Evolutionary conservation across 2,113 vertebrate species (phyloP).

Genomic region (Mohoua ochrocephala): DNA sequence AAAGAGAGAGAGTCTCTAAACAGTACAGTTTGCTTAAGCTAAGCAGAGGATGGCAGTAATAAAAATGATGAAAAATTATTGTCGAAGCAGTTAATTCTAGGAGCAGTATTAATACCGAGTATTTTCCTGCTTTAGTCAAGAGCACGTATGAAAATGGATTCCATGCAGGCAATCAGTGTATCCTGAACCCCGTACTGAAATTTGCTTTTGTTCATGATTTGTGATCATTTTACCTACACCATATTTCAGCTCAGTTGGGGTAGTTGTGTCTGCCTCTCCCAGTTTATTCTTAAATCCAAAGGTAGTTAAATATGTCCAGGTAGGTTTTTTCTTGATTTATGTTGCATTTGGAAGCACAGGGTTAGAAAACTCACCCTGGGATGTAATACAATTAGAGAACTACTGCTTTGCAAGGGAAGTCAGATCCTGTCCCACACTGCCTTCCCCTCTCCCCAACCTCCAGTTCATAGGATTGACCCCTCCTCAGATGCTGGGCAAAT

Average conservation of each 20-base stretch:
- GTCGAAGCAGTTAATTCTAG: not conserved
- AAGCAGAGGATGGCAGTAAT: accelerated
- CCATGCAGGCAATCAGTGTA: not conserved
- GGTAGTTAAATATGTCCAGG: not conserved
- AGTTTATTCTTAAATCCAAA: not conserved
- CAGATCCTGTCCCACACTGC: not conserved
- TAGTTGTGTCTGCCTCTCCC: not conserved
- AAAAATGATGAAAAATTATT: not conserved
- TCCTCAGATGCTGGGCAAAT: not conserved
- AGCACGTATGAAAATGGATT: not conserved
- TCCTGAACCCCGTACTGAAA: not conserved
- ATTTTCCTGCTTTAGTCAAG: not conserved
- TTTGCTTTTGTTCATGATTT: not conserved
- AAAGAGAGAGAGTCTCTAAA: not conserved
- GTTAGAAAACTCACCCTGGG: not conserved
- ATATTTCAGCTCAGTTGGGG: not conserved
- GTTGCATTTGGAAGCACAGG: not conserved
- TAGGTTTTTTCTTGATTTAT: not conserved
- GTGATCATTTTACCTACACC: not conserved
- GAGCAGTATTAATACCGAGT: not conserved
- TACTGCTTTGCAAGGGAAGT: not conserved
- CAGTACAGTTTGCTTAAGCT: not conserved
- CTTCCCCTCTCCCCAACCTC: accelerated
- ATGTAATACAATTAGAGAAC: not conserved
- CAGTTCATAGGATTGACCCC: not conserved